Evolutionary conservation across 2,113 vertebrate species (phyloP), one percentile per base, ranked within the genome.

Genomic region (Hypanus sabinus): DNA sequence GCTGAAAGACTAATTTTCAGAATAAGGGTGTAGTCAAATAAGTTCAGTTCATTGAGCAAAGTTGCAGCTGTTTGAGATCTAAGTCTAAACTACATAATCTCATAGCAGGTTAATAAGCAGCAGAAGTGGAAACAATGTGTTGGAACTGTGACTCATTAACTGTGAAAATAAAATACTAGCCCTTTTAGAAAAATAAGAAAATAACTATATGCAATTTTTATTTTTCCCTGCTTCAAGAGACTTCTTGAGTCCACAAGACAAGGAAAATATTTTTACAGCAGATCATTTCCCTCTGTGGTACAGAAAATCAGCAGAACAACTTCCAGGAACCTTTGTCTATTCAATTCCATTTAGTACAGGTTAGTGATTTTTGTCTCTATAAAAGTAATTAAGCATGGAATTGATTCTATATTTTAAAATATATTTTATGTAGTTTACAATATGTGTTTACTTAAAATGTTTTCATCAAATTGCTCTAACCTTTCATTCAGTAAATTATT

Each of bases 231-330:
- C 96, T 97, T 97, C 96, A 97, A 99, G 99, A 98, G 99, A 99
- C 96, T 98, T 99, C 96, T 96, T 99, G 97, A 99, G 98, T 95
- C 98, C 98, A 94, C 98, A 98, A 95, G 98, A 99, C 96, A 98
- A 98, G 95, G 98, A 99, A 95, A 98, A 98, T 71, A 98, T 99
- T 96, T 99, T 99, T 94, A 99, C 99, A 2, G 98, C 98, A 20
- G 99, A 99, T 95, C 98, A 99, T 96, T 99, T 99, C 94, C 99
- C 99, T 70, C 97, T 99, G 94, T 99, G 99, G 99, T 99, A 99
- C 96, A 98, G 98, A 96, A 97, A 98, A 96, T 98, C 98, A 0
- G 98, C 98, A 3, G 99, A 99, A 83, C 98, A 99, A 96, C 97
- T 99, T 95, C 98, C 99, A 1, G 99, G 98, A 11, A 99, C 98